These are phyloP conservation scores for Oenanthe melanoleuca DNA, from an alignment of 2,113 vertebrate genomes.

Conservation along the genomic window DNA sequence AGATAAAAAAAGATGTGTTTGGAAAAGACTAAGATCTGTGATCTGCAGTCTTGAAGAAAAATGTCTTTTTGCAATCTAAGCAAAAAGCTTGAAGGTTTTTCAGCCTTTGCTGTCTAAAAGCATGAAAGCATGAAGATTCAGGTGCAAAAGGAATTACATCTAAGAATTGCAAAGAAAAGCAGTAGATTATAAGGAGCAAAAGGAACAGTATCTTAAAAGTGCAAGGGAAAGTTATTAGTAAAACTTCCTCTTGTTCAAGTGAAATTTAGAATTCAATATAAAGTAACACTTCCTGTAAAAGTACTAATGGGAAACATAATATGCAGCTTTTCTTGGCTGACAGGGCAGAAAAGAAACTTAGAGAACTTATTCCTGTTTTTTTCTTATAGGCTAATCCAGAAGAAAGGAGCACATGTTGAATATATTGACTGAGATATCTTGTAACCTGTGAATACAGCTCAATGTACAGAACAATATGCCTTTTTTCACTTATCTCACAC, in stretches of 20 bases:
- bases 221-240: background rate
- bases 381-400: constrained; percentile 53
- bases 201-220: background rate
- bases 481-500: constrained; percentile 27
- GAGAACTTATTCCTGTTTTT: constrained; percentile 33
- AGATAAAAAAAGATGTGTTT: background rate
- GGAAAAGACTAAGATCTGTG: background rate
- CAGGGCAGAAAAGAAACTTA: constrained; percentile 59
- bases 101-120: background rate
- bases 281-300: constrained; percentile 56
- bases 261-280: constrained; percentile 60
- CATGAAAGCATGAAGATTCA: background rate
- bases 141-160: background rate
- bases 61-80: background rate
- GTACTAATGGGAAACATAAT: constrained; percentile 50
- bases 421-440: constrained; percentile 52
- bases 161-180: background rate
- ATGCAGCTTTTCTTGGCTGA: constrained; percentile 35
- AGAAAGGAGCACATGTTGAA: constrained; percentile 56
- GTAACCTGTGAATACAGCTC: constrained; percentile 32
- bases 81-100: background rate
- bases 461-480: constrained; percentile 52
- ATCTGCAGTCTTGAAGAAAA: background rate
- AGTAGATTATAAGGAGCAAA: background rate
- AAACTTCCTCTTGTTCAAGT: background rate